Evolutionary conservation across 2,888 invertebrate genomes (phyloP).

Genomic region (Rhabditoides inermis): DNA sequence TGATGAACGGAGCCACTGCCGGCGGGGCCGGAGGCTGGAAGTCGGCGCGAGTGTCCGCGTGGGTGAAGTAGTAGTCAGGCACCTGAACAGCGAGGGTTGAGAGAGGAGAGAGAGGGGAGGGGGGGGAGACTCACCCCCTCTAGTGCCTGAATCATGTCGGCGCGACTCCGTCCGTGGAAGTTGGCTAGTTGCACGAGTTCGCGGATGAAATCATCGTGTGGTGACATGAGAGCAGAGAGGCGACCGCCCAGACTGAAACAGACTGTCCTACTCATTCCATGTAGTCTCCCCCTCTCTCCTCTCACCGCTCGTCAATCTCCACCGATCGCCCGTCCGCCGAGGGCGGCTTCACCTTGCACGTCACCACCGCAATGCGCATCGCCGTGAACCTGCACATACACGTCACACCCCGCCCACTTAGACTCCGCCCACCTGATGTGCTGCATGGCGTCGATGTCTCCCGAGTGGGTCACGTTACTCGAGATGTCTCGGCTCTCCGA

Average conservation of each 20-base stretch:
- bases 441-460: slow-evolving; percentile 49
- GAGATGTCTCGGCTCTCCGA: slow-evolving; percentile 26
- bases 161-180: slow-evolving; percentile 44
- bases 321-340: slow-evolving; percentile 21
- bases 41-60: too few species aligned
- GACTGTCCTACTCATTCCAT: slow-evolving; percentile 8
- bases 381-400: slow-evolving; percentile 40
- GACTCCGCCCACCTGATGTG: slow-evolving; percentile 25
- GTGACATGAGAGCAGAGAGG: slow-evolving; percentile 12
- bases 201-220: slow-evolving; percentile 41
- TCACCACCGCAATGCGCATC: slow-evolving; percentile 50
- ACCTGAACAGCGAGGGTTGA: too few species aligned
- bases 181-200: slow-evolving; percentile 45
- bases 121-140: too few species aligned
- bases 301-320: slow-evolving; percentile 10
- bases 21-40: too few species aligned
- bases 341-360: slow-evolving; percentile 51
- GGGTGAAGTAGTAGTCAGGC: too few species aligned
- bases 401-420: too few species aligned
- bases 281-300: not conserved
- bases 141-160: too few species aligned
- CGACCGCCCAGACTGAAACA: slow-evolving; percentile 9
- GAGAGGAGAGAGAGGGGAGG: too few species aligned
- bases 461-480: slow-evolving; percentile 42
- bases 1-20: too few species aligned